Base-by-base conservation (phyloP, 2,797 vertebrate species). In the Echiichthys vipera region DNA sequence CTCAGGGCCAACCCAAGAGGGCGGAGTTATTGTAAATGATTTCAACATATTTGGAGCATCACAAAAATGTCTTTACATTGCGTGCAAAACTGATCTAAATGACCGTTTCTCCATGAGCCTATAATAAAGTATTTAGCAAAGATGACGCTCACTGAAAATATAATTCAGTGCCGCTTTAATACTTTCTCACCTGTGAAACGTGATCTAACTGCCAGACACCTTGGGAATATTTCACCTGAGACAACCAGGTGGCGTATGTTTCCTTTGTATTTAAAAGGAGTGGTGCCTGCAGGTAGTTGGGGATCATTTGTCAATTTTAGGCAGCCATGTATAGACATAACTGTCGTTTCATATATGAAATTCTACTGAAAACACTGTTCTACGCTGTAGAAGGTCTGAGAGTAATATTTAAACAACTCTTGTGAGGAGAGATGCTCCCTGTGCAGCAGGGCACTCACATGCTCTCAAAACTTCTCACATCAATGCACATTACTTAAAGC, bases 181-280 rank as follows among this genome's bases (percentile, higher is more conserved):
- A 30, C 43, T 24, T 57, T 10, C 59, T 74, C 80, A 88, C 82
- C 84, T 90, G 81, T 73, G 75, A 65, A 66, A 77, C 2, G 36
- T 51, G 66, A 80, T n/a, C n/a, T n/a, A n/a, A 56, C 76, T 29
- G 66, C n/a, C 55, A 22, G 20, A 74, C 75, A 81, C 79, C 45
- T 65, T 49, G 25, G 47, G 70, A 72, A 80, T 78, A 12, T 92
- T 90, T 90, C 82, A 85, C 80, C 75, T 88, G 75, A 90, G 74
- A 86, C 93, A 94, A 92, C 58, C 93, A 95, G 94, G 90, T 94
- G 94, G 94, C 94, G 91, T 87, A 79, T 84, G 78, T 87, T 90
- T 89, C 86, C 92, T 88, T 86, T 84, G 55, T 73, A 89, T 83
- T 7, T 12, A 4, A 42, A n/a, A 79, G 73, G 73, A 65, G 80